These are phyloP conservation scores for Cynopterus sphinx DNA, from an alignment of 2,797 vertebrate species.

Conservation along the genomic window DNA sequence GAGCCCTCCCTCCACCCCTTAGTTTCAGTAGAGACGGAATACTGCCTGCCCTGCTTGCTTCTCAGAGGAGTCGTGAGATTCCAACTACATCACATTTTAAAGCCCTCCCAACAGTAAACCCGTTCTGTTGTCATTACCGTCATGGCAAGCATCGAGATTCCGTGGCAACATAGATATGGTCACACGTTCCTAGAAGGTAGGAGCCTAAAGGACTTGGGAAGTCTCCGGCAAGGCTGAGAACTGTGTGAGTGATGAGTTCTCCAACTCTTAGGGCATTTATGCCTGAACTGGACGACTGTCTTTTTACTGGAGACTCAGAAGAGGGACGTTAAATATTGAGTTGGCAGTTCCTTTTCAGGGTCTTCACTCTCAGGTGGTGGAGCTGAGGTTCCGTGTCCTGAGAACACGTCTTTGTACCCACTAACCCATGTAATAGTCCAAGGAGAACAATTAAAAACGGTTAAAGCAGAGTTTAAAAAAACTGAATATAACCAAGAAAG, in stretches of 20 bases:
- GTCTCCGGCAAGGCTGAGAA: no score
- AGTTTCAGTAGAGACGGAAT: neutral
- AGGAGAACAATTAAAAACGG: neutral
- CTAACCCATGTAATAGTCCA: neutral
- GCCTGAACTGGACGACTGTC: neutral
- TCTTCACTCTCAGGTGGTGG: neutral
- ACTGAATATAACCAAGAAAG: neutral
- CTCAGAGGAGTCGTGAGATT: neutral
- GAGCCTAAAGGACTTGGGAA: neutral
- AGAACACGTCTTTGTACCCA: neutral
- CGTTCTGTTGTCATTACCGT: neutral
- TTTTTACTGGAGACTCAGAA: neutral
- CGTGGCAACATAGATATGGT: neutral
- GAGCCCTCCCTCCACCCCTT: neutral
- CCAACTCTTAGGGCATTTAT: neutral
- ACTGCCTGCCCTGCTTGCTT: neutral
- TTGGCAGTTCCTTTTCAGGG: neutral
- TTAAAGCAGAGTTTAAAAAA: neutral
- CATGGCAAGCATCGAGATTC: neutral
- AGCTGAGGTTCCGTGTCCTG: neutral
- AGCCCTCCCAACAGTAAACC: neutral
- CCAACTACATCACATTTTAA: neutral
- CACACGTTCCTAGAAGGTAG: neutral
- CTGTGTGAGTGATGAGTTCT: neutral
- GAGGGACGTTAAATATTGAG: neutral